Conservation (phyloP, 2,113 vertebrate genomes). For the Pagrus major region DNA sequence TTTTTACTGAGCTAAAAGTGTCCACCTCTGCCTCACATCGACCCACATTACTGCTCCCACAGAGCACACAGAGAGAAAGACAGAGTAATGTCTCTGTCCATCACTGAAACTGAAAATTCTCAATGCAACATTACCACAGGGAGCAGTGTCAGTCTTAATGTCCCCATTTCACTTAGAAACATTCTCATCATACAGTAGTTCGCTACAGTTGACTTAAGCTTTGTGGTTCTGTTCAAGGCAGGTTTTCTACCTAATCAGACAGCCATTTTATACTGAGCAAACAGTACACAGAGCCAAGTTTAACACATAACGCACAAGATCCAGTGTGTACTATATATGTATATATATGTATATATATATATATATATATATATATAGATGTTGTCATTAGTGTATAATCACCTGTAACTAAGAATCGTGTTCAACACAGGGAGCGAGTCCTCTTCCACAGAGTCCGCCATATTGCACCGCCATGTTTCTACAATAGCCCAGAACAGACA, state of each 20-base stretch:
- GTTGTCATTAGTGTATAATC: too few species aligned
- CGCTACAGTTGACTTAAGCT: not conserved
- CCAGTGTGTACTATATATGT: too few species aligned
- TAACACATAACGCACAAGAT: too few species aligned
- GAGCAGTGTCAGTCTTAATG: constrained; percentile 44
- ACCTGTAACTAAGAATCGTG: too few species aligned
- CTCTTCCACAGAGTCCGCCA: too few species aligned
- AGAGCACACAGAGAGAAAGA: constrained; percentile 50
- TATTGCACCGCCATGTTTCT: too few species aligned
- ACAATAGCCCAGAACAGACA: too few species aligned
- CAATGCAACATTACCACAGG: constrained; percentile 37
- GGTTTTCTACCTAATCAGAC: not conserved
- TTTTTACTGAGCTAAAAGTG: constrained; percentile 79
- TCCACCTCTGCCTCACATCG: constrained; percentile 73
- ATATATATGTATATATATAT: too few species aligned
- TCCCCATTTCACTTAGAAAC: constrained; percentile 42
- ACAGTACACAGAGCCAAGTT: not conserved
- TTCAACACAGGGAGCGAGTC: too few species aligned
- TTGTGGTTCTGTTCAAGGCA: not conserved
- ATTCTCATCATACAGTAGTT: constrained; percentile 4
- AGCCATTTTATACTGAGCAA: not conserved
- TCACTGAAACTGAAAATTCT: constrained; percentile 56
- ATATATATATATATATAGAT: too few species aligned
- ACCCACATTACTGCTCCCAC: constrained; percentile 77
- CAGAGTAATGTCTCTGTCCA: constrained; percentile 55